A percentile compares a stretch with the other conserved stretches of the same genome.
phyloP scores from a whole-genome alignment of 2,113 vertebrate genomes.

The Leptosomus discolor region DNA sequence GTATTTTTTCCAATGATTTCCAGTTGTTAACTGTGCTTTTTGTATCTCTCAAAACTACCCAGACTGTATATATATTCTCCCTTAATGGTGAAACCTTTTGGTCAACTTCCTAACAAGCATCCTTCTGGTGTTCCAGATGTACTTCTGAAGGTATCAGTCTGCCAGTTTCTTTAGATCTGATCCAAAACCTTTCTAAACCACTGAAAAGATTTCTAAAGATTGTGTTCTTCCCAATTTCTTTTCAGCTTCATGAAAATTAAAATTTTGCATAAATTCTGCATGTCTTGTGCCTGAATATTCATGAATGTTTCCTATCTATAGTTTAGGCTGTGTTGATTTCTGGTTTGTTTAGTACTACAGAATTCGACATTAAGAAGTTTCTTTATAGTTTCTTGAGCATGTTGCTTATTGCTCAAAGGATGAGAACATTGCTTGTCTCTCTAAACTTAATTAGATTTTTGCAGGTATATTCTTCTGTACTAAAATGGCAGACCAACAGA shows the following conservation, averaged over 20 bases:
- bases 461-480: not conserved
- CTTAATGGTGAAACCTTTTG: not conserved
- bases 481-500: not conserved
- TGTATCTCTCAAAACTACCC: not conserved
- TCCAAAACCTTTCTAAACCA: not conserved
- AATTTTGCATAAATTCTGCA: not conserved
- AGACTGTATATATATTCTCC: not conserved
- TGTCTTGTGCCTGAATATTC: not conserved
- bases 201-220: not conserved
- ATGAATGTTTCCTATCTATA: not conserved
- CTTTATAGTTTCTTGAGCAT: not conserved
- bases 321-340: not conserved
- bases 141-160: not conserved
- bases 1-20: not conserved
- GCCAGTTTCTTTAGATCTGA: not conserved
- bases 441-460: not conserved
- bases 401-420: not conserved
- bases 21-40: not conserved
- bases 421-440: not conserved
- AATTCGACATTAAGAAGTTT: not conserved
- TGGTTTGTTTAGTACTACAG: not conserved
- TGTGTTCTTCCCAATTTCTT: not conserved
- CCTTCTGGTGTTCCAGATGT: not conserved
- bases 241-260: not conserved
- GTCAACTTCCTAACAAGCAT: not conserved